Conservation (phyloP, 2,888 invertebrate species). For the Imbricaverruca yamaguchii region DNA sequence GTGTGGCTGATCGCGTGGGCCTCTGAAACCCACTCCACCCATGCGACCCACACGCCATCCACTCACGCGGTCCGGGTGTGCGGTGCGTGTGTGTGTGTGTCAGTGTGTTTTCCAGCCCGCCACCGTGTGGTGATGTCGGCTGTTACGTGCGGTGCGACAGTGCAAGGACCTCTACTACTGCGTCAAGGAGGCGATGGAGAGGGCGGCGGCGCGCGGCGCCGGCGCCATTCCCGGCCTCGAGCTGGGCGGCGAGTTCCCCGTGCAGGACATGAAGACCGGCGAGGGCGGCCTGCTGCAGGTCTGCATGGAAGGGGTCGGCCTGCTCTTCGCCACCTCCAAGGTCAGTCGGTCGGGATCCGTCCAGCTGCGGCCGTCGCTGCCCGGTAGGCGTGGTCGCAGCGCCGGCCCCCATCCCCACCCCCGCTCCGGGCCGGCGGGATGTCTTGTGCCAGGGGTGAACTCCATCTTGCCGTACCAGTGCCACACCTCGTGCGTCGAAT, state of each 20-base stretch:
- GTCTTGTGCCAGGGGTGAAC: too few relatives aligned
- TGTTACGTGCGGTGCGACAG: conserved; percentile 50
- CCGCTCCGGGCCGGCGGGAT: not conserved
- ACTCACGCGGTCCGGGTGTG: too few relatives aligned
- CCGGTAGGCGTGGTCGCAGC: not conserved
- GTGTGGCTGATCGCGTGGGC: too few relatives aligned
- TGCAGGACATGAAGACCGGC: conserved; percentile 93
- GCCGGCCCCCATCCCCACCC: not conserved
- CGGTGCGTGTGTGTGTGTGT: too few relatives aligned
- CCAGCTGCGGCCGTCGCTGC: not conserved
- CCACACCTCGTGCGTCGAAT: too few relatives aligned
- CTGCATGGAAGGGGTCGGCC: conserved; percentile 98
- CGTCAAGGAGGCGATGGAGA: conserved; percentile 97
- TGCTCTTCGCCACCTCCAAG: conserved; percentile 99
- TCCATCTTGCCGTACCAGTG: too few relatives aligned
- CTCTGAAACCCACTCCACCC: too few relatives aligned
- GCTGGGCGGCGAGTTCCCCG: conserved; percentile 93
- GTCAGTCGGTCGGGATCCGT: conserved; percentile 46
- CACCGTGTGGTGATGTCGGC: too few relatives aligned
- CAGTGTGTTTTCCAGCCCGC: too few relatives aligned
- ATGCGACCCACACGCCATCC: too few relatives aligned
- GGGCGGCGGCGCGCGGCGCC: conserved; percentile 61
- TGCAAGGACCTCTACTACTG: conserved; percentile 97
- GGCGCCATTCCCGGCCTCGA: conserved; percentile 68
- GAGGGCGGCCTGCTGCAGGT: conserved; percentile 92